Base-by-base conservation (phyloP, 1,140 invertebrate genomes). In the Temnothorax longispinosus region DNA sequence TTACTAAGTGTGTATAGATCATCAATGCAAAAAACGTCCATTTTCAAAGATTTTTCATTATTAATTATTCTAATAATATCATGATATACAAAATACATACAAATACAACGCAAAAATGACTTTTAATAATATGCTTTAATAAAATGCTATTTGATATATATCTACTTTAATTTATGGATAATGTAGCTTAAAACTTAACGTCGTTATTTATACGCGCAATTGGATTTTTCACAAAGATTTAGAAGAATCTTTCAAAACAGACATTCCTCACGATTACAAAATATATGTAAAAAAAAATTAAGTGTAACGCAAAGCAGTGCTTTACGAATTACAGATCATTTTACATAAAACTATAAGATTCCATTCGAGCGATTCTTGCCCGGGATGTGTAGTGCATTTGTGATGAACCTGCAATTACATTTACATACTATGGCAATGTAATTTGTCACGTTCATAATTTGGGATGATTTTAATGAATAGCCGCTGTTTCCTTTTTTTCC, bases 261-360 rank as follows among this genome's bases (percentile, higher is more conserved):
- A 75, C 80, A 84, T 84, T 75, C 72, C 32, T 75, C 32, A 44
- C 54, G 13, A 75, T n/a, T 74, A 75, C 32, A 60, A 60, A 62
- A 62, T 75, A 62, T 38, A 58, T 56, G 15, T 84, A 80, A 54
- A 54, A 84, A 84, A 72, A 47, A 84, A 60, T 15, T 74, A 84
- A 75, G 54, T 84, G 56, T 74, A 84, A 75, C 27, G 69, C 32
- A 75, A 50, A 74, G n/a, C 6, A 74, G 47, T 35, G 13, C 18
- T 54, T 82, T 72, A 82, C 21, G 13, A 82, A 62, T 84, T 84
- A 82, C 54, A 84, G 56, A 74, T 84, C 52, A 21, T 82, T 27
- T 50, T 74, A 47, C 60, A 60, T 62, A 84, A 84, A 84, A 72
- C 41, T 84, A 62, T 75, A 74, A 84, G 80, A 84, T 84, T 82